A percentile compares a stretch with the other conserved stretches of the same genome.
These are phyloP conservation scores for Xanthostigma xanthostigma DNA, from an alignment of 2,888 invertebrate genomes.

Conservation along the genomic window DNA sequence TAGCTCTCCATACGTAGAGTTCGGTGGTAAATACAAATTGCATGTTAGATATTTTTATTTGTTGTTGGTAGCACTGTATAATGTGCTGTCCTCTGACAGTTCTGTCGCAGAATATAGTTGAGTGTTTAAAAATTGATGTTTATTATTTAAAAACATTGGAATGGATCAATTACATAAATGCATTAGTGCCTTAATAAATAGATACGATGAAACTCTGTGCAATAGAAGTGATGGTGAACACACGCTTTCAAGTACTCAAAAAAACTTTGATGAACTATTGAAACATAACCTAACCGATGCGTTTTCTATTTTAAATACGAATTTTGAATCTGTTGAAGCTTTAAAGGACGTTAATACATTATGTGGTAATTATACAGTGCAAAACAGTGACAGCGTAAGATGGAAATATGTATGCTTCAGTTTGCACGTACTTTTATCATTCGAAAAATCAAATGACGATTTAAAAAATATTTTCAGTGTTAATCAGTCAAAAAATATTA, in stretches of 20 bases:
- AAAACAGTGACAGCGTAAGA: constrained; percentile 16
- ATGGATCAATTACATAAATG: no score
- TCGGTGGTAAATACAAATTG: no score
- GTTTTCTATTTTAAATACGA: constrained; percentile 10
- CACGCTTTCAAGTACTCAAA: constrained; percentile 16
- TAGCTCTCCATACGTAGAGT: no score
- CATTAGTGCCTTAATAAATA: no score
- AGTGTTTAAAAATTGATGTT: no score
- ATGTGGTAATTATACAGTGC: constrained; percentile 8
- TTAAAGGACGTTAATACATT: not conserved
- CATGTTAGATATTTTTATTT: no score
- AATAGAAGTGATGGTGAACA: no score
- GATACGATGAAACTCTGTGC: no score
- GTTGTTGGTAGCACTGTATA: no score
- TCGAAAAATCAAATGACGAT: constrained; percentile 24
- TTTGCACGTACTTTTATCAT: constrained; percentile 29
- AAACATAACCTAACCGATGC: constrained; percentile 16
- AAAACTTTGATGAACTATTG: constrained; percentile 18
- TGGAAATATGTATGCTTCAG: constrained; percentile 32
- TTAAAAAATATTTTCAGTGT: constrained; percentile 41
- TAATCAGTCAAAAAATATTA: constrained; percentile 46
- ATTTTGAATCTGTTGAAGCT: constrained; percentile 9
- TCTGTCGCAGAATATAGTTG: no score
- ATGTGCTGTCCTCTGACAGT: no score
- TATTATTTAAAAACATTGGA: no score